These are phyloP conservation scores for Drosophila auraria DNA, from an alignment of 1,140 invertebrate species.

Conservation along the genomic window DNA sequence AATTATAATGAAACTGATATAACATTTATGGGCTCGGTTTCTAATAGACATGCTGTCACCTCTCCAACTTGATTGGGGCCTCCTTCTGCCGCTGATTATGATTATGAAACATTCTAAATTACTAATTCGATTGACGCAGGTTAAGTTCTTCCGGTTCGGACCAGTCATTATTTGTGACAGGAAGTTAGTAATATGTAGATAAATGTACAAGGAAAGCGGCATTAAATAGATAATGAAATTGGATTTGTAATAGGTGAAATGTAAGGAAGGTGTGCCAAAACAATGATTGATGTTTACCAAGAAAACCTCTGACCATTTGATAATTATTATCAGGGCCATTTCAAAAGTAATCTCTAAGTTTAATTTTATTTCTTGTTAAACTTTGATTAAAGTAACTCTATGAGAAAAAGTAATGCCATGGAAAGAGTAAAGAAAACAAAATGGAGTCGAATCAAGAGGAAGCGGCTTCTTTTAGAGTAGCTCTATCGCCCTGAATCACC, in stretches of 20 bases:
- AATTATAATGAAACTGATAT: conserved; percentile 70
- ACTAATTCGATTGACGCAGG: conserved; percentile 31
- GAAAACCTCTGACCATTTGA: background rate
- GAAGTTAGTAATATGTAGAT: conserved; percentile 14
- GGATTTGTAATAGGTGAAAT: conserved; percentile 2
- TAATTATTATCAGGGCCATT: background rate
- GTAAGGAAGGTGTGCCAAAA: background rate
- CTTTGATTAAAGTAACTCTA: background rate
- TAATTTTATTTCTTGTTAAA: background rate
- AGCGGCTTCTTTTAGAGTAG: conserved; percentile 41
- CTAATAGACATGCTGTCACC: conserved; percentile 80
- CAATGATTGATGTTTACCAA: conserved; percentile 1
- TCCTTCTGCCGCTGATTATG: conserved; percentile 39
- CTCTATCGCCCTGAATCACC: conserved; percentile 28
- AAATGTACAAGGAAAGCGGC: conserved; percentile 1
- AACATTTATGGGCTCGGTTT: conserved; percentile 33
- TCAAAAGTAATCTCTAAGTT: background rate
- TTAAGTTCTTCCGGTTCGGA: conserved; percentile 27
- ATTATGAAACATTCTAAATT: conserved; percentile 51
- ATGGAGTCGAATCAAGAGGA: conserved; percentile 15
- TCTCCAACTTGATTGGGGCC: conserved; percentile 12
- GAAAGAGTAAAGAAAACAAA: background rate
- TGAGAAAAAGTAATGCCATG: background rate
- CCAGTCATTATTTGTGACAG: conserved; percentile 28
- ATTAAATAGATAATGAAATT: conserved; percentile 29